phyloP scores from a whole-genome alignment of 2,797 vertebrate genomes.

The Oreochromis grahami region DNA sequence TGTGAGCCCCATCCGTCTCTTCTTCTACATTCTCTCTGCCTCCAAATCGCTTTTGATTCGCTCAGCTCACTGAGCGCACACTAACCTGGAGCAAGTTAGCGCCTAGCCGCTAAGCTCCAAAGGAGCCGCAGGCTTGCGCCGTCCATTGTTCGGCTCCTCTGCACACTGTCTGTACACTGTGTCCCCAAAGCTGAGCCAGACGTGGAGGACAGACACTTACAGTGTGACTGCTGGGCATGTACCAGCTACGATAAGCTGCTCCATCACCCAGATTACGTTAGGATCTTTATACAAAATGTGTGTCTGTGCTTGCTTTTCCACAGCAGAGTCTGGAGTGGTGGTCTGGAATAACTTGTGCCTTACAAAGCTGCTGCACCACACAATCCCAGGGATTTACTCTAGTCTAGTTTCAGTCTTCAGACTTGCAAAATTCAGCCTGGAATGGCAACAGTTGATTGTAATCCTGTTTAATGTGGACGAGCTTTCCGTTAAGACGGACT shows the following conservation, averaged over 20 bases:
- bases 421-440: neutral
- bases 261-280: neutral
- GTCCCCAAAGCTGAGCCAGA: constrained; percentile 52
- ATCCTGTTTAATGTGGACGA: neutral
- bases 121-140: constrained; percentile 22
- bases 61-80: constrained; percentile 22
- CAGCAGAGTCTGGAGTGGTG: neutral
- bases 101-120: constrained; percentile 18
- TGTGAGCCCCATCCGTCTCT: neutral
- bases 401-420: neutral
- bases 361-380: neutral
- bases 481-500: neutral
- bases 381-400: neutral
- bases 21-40: neutral
- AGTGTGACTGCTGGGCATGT: constrained; percentile 5
- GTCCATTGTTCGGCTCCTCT: constrained; percentile 58
- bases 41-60: constrained; percentile 18
- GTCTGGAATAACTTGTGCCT: neutral
- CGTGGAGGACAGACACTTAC: constrained; percentile 19
- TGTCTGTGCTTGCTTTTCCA: neutral
- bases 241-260: constrained; percentile 7
- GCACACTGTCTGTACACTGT: constrained; percentile 52
- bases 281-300: neutral
- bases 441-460: neutral
- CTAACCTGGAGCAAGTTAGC: constrained; percentile 33